Evolutionary conservation across 53 echinoderm and acorn worm genomes (phyloP).

Genomic region (Paracentrotus lividus): DNA sequence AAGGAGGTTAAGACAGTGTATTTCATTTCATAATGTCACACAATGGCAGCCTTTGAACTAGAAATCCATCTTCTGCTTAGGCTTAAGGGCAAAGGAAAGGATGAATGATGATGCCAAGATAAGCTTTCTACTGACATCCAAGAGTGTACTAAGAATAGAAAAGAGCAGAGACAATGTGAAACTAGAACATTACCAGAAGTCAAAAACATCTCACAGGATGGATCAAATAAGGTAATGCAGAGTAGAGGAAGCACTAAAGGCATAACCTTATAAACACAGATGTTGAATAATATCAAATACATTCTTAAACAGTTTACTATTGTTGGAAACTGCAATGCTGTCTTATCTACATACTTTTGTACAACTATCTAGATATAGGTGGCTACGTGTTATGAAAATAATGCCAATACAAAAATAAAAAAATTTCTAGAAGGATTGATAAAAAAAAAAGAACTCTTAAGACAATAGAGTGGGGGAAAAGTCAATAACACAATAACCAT

Average conservation of each 20-base stretch:
- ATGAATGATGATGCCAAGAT: constrained; percentile 51
- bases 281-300: background rate
- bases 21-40: constrained; percentile 46
- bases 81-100: constrained; percentile 35
- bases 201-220: constrained; percentile 1
- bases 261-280: background rate
- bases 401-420: background rate
- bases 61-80: background rate
- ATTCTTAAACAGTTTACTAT: background rate
- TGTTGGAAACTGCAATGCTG: background rate
- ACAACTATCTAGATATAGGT: background rate
- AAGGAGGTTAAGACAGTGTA: constrained; percentile 3
- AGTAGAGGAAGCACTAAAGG: background rate
- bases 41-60: constrained; percentile 21
- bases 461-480: background rate
- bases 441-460: background rate
- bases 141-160: constrained; percentile 7
- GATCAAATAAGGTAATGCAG: constrained; percentile 9
- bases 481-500: background rate
- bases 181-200: constrained; percentile 57
- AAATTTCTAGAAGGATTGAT: background rate
- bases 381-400: background rate
- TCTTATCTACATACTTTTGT: background rate
- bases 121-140: constrained; percentile 34
- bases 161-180: background rate